A percentile compares a stretch with the other conserved stretches of the same genome.
These are phyloP conservation scores for Pheosia tremula DNA, from an alignment of 2,888 invertebrate species.

Conservation along the genomic window DNA sequence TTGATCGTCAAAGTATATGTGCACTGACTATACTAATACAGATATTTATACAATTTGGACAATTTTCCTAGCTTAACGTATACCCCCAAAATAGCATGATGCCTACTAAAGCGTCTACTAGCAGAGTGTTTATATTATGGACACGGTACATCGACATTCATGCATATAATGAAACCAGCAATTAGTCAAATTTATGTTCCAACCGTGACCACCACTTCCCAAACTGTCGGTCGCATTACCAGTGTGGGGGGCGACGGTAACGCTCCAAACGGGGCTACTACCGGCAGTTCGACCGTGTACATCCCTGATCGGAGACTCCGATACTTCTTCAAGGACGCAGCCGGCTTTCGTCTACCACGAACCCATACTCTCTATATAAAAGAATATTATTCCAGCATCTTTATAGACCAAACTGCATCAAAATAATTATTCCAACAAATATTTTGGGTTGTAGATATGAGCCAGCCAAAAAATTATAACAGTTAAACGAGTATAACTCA, in stretches of 20 bases:
- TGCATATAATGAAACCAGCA: neutral
- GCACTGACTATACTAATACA: neutral
- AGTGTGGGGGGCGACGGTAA: neutral
- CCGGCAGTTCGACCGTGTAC: too few species aligned
- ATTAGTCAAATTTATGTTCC: neutral
- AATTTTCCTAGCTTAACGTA: neutral
- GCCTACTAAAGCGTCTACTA: neutral
- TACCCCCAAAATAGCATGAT: neutral
- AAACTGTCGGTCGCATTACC: neutral
- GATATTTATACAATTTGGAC: neutral
- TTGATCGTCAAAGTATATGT: too few species aligned
- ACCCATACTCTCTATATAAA: conserved; percentile 5
- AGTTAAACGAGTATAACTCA: too few species aligned
- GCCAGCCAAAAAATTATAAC: too few species aligned
- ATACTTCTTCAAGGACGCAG: conserved; percentile 1
- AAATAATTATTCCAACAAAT: too few species aligned
- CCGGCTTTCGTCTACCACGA: conserved; percentile 2
- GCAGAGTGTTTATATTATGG: neutral
- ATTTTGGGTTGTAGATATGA: too few species aligned
- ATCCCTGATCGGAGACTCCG: neutral
- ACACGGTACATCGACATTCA: neutral
- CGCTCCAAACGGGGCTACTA: neutral
- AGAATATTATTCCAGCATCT: conserved; percentile 1
- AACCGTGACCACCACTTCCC: conserved; percentile 6
- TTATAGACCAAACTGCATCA: neutral